Percentiles rank a stretch among this genome's conserved stretches.
Evolutionary conservation across 2,797 vertebrate genomes (phyloP).

Genomic region (Otus scops): DNA sequence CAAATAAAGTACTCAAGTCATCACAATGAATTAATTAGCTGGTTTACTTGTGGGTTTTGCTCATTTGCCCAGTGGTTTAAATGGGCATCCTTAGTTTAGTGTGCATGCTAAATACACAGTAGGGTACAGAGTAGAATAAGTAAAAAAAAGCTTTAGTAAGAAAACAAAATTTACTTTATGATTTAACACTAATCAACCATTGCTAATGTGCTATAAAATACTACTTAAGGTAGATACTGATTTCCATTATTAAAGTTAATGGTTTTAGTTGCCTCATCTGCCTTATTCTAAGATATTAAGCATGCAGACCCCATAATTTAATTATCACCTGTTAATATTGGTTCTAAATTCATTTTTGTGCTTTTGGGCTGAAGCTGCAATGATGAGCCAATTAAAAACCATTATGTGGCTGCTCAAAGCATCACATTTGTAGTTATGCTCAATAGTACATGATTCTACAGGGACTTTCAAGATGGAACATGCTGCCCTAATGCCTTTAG

Average conservation of each 20-base stretch:
- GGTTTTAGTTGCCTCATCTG: constrained; percentile 60
- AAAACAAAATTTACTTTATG: constrained; percentile 67
- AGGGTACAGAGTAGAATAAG: background rate
- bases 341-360: constrained; percentile 71
- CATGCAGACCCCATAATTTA: constrained; percentile 70
- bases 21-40: background rate
- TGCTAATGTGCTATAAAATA: constrained; percentile 67
- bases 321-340: constrained; percentile 77
- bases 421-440: constrained; percentile 47
- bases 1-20: background rate
- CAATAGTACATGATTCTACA: constrained; percentile 36
- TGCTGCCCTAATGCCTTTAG: constrained; percentile 51
- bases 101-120: background rate
- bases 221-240: constrained; percentile 56
- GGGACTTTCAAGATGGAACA: constrained; percentile 46
- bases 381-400: constrained; percentile 73
- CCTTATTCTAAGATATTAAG: constrained; percentile 63
- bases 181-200: constrained; percentile 64
- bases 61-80: background rate
- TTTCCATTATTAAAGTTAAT: constrained; percentile 70
- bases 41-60: background rate
- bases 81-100: background rate
- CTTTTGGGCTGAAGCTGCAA: constrained; percentile 69
- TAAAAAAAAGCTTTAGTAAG: constrained; percentile 30
- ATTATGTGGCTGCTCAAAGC: constrained; percentile 70